These are phyloP conservation scores for Drosophila dives DNA, from an alignment of 2,888 invertebrate genomes.

Conservation along the genomic window DNA sequence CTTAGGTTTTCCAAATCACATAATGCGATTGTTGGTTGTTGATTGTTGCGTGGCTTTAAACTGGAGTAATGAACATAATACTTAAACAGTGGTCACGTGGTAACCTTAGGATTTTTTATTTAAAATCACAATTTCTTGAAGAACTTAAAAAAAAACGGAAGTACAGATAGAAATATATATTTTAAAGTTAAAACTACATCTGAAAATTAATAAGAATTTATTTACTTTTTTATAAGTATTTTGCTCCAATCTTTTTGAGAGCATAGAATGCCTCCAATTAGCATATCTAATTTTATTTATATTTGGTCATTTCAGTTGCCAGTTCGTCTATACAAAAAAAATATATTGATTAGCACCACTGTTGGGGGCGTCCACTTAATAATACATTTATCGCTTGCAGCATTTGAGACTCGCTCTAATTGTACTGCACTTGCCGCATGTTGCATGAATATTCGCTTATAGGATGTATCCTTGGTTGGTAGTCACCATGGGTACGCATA, in stretches of 20 bases:
- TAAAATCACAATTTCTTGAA: background rate
- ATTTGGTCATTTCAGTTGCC: background rate
- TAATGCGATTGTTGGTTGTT: constrained; percentile 67
- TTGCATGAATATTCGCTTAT: constrained; percentile 28
- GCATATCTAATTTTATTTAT: background rate
- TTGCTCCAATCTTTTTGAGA: background rate
- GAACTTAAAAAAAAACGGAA: background rate
- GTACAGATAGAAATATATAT: background rate
- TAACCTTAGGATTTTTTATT: background rate
- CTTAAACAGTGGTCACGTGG: background rate
- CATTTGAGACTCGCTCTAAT: constrained; percentile 43
- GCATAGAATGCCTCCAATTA: fast-evolving
- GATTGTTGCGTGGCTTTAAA: constrained; percentile 44
- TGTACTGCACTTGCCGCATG: constrained; percentile 50
- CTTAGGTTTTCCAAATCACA: constrained; percentile 67
- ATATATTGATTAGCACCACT: background rate
- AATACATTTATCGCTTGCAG: background rate
- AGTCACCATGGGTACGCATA: constrained; percentile 70
- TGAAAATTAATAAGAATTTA: no score
- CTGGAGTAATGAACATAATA: constrained; percentile 1
- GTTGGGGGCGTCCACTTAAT: background rate
- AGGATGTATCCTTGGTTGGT: constrained; percentile 22
- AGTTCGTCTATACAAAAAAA: background rate
- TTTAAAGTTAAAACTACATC: background rate
- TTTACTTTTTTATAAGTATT: background rate